These are phyloP conservation scores for Eupithecia centaureata DNA, from an alignment of 2,888 invertebrate species.

Conservation along the genomic window DNA sequence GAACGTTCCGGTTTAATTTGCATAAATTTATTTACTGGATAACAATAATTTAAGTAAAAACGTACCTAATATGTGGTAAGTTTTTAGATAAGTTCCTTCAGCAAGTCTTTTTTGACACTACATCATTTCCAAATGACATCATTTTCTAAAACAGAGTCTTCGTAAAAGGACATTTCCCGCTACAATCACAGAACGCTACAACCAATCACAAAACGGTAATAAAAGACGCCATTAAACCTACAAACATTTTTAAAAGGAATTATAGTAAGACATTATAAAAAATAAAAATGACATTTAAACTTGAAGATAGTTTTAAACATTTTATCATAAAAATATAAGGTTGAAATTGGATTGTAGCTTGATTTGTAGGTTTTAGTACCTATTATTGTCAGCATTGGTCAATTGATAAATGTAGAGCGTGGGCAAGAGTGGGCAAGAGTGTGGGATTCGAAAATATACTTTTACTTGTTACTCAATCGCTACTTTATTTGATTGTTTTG, in stretches of 20 bases:
- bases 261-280: constrained; percentile 20
- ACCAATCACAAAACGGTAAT: constrained; percentile 32
- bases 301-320: background rate
- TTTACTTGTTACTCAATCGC: constrained; percentile 59
- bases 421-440: constrained; percentile 53
- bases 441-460: constrained; percentile 60
- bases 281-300: constrained; percentile 21
- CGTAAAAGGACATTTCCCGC: constrained; percentile 31
- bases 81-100: background rate
- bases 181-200: constrained; percentile 24
- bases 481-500: constrained; percentile 12
- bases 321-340: constrained; percentile 7
- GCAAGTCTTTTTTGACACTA: background rate
- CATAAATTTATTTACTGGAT: background rate
- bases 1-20: background rate
- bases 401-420: constrained; percentile 53
- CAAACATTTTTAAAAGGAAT: constrained; percentile 17
- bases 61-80: too few relatives aligned
- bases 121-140: constrained; percentile 35
- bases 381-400: constrained; percentile 70
- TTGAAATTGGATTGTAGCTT: constrained; percentile 18
- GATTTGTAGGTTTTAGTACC: background rate
- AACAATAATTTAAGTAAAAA: background rate
- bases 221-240: constrained; percentile 19
- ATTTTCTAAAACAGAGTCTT: constrained; percentile 26